Evolutionary conservation across 2,888 invertebrate species (phyloP), one percentile per base, ranked within the genome.

Genomic region (Drosophila leonis): DNA sequence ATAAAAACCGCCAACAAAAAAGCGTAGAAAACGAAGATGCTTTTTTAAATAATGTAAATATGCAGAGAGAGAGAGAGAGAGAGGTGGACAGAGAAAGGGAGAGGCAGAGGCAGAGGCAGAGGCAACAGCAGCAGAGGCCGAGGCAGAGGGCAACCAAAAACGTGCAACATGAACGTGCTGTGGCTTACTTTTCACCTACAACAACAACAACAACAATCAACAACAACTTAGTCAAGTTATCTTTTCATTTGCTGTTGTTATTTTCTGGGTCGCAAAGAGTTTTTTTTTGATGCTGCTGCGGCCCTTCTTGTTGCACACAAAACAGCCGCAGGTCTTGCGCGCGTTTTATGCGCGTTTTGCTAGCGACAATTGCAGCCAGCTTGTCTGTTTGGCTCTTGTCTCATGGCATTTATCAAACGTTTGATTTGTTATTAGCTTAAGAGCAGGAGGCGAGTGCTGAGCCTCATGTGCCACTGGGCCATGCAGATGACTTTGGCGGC

Each of bases 81-180:
- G 24, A 31, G 20, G 9, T n/a, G 18, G 29, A n/a, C 31, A n/a
- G 33, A 2, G 12, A 15, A 27, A 15, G 24, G 4, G 20, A 49
- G 27, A n/a, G 10, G 42, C 37, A 9, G 5, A 37, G 37, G 6
- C 9, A 13, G 42, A 13, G 35, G 1, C n/a, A 15, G n/a, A 7
- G 20, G n/a, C 10, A 15, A 4, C 31, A 18, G 12, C 6, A 1
- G 20, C 10, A 18, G 44, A n/a, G 54, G 7, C 20, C 18, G 15
- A 18, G 33, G 18, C n/a, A 52, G 24, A 24, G n/a, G 49, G 44
- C 64, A 51, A 56, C 18, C 42, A 64, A 49, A 66, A 78, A 73
- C 78, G 76, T 78, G 76, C 76, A 76, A 46, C 70, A 64, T 76
- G 76, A 79, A 75, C 75, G 78, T 78, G 78, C 64, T 61, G 79